Conservation (phyloP, 2,113 vertebrate genomes). For the Rhodinocichla rosea region DNA sequence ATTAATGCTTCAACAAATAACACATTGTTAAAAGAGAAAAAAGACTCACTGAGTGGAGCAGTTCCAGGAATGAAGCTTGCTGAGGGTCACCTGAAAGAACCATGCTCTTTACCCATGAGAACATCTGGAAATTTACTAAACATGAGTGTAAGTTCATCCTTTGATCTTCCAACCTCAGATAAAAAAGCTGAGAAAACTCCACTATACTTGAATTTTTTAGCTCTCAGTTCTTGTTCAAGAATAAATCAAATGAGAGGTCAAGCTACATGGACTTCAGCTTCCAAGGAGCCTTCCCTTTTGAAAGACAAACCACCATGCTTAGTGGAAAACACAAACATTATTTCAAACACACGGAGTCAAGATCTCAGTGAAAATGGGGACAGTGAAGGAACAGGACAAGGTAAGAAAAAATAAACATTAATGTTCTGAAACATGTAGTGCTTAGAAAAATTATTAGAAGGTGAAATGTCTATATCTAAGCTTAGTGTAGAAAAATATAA, state of each 20-base stretch:
- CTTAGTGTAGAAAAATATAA: not conserved
- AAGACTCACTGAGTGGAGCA: constrained; percentile 9
- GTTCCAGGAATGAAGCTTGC: constrained; percentile 55
- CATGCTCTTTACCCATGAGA: constrained; percentile 59
- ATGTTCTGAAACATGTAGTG: not conserved
- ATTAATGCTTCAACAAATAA: constrained; percentile 35
- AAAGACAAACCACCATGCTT: constrained; percentile 41
- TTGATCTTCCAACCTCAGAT: constrained; percentile 71
- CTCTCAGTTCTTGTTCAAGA: constrained; percentile 48
- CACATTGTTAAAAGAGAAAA: constrained; percentile 49
- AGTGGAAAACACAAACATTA: constrained; percentile 44
- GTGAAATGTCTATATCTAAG: not conserved
- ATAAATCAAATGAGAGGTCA: constrained; percentile 70
- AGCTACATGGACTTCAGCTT: constrained; percentile 33
- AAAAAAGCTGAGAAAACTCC: constrained; percentile 70
- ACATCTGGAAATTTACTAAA: constrained; percentile 66
- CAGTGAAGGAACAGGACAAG: constrained; percentile 20
- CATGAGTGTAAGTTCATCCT: constrained; percentile 65
- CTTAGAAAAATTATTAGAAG: not conserved
- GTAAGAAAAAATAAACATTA: constrained; percentile 56
- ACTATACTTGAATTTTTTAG: constrained; percentile 53
- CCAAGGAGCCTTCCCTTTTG: constrained; percentile 36
- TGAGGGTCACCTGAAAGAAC: constrained; percentile 66
- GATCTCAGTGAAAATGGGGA: not conserved
- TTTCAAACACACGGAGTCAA: constrained; percentile 17